Evolutionary conservation across 2,113 vertebrate species (phyloP).

Genomic region (Vulpes vulpes): DNA sequence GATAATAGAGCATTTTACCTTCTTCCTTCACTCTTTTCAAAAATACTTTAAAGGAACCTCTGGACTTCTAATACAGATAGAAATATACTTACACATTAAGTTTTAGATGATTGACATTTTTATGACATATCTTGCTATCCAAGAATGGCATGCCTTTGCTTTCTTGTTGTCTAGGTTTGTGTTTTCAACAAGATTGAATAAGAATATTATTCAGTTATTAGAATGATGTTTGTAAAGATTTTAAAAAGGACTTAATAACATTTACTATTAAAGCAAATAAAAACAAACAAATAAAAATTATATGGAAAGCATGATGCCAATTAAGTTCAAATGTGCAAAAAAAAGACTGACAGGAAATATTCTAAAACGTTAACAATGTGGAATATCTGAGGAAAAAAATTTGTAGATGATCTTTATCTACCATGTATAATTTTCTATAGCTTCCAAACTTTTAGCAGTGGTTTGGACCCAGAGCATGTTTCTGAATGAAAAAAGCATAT

Average conservation of each 20-base stretch:
- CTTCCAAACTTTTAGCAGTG: constrained; percentile 14
- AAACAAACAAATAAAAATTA: constrained; percentile 39
- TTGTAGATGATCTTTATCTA: not conserved
- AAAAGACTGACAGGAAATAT: constrained; percentile 3
- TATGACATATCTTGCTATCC: not conserved
- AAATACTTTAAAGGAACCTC: not conserved
- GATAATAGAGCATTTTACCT: not conserved
- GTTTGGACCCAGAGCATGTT: not conserved
- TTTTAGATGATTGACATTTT: not conserved
- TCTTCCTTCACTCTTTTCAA: not conserved
- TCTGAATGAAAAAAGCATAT: not conserved
- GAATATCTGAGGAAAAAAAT: not conserved
- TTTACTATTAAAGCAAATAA: constrained; percentile 27
- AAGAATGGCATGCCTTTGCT: not conserved
- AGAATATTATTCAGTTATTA: constrained; percentile 15
- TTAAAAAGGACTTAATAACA: constrained; percentile 13
- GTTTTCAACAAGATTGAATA: not conserved
- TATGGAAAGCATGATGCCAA: not conserved
- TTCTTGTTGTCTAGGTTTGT: constrained; percentile 21
- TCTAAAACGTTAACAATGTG: not conserved
- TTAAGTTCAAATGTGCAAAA: constrained; percentile 30
- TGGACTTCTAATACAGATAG: not conserved
- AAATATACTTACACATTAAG: constrained; percentile 3
- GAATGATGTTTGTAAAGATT: constrained; percentile 17
- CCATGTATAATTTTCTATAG: not conserved